Base-by-base conservation (phyloP, 1,140 invertebrate species). In the Rhagoletis zephyria region DNA sequence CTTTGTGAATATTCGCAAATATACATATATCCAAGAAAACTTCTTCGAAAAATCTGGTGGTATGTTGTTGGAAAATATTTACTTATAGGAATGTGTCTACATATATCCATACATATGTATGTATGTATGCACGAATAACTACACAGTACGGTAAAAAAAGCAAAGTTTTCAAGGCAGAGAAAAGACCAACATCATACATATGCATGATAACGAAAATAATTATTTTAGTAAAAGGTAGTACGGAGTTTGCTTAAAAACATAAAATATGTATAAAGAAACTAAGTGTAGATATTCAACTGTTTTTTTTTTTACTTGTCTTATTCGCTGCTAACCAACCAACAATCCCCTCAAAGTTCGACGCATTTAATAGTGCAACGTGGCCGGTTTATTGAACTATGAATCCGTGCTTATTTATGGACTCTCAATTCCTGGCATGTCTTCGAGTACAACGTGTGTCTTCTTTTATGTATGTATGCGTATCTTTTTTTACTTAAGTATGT, bases 371-470 rank as follows among this genome's bases (percentile, higher is more conserved):
- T 30, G 42, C 19, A 67, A 67, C 65, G 65, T 67, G 65, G 65
- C 65, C 40, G 65, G 65, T 67, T 67, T 67, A 67, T 40, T 67
- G 65, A 67, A 40, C 65, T 67, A 42, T 40, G 30, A n/a, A 19
- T n/a, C 63, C 1, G 30, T 19, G 63, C 12, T 16, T 30, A 30
- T 30, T 30, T 30, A 30, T 30, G 30, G 30, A 30, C 30, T 30
- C 30, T 1, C 30, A 30, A 30, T 30, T 30, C 30, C 30, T 30
- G 30, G 30, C 30, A 30, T 30, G 30, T 30, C 30, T 30, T 30
- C 30, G 30, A 30, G 30, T 30, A 30, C 30, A 30, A 30, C 30
- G 30, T 30, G 30, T 30, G 30, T 30, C 30, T 30, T 30, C 30
- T 30, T 30, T 30, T 30, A 30, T 30, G 30, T 30, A 30, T 30